Evolutionary conservation across 2,797 vertebrate genomes (phyloP), one percentile per base, ranked within the genome.

Genomic region (Premnoplex brunnescens): DNA sequence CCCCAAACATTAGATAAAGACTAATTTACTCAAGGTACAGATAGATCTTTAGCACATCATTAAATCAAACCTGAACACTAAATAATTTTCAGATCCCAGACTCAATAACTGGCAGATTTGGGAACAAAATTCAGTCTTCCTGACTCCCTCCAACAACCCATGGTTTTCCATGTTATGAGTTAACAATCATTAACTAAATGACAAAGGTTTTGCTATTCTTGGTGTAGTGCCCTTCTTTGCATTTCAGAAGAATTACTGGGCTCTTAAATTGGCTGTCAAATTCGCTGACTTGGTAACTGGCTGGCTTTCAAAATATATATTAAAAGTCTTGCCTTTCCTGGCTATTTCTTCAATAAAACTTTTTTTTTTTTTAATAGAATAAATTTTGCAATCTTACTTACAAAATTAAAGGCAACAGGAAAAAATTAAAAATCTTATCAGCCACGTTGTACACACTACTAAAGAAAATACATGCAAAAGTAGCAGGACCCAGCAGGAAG

Each of bases 231-330:
- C 92, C 88, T 89, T 81, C 83, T 94, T 37, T 85, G 78, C 91
- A 94, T 89, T 94, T 91, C 91, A 91, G 93, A 94, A n/a, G 52
- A 94, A 85, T 89, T 96, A 93, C 2, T 81, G 62, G 67, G 32
- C 79, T 92, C 76, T 89, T 77, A 92, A 92, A 91, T 13, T 86
- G 82, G 73, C 91, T 84, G 75, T 91, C 73, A 92, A 84, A 91
- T 72, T 89, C 5, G 82, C 96, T 95, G 93, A 96, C 91, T 84
- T 55, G 69, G 66, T 89, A 85, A 85, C 41, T 96, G 96, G 95
- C 92, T 88, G 62, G 41, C 10, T 96, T 91, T 95, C 95, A 95
- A 95, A 86, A 93, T 60, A 73, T 59, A 85, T 91, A 93, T 96
- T 95, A 91, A 73, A 95, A 92, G 11, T 63, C 60, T 86, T 85